Evolutionary conservation across 2,888 invertebrate genomes (phyloP).

Genomic region (Campoletis raptor): DNA sequence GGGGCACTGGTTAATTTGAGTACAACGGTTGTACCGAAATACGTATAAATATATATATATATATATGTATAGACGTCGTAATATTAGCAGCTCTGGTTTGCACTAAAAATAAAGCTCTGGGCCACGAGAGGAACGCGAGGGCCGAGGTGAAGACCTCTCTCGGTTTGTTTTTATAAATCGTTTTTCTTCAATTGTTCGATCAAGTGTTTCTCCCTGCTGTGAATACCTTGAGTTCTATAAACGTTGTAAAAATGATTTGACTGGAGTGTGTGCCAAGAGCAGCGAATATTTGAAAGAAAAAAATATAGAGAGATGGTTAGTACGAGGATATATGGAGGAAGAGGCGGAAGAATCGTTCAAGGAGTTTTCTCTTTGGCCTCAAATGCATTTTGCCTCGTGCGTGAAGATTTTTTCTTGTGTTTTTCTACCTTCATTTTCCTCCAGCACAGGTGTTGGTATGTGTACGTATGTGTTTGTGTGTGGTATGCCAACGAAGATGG

Average conservation of each 20-base stretch:
- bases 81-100: slow-evolving; percentile 33
- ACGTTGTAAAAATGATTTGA: background rate
- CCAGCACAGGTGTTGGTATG: background rate
- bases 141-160: slow-evolving; percentile 35
- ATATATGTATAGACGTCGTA: slow-evolving; percentile 20
- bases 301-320: background rate
- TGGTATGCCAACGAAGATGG: slow-evolving; percentile 68
- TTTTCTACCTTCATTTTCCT: slow-evolving; percentile 25
- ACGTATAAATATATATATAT: background rate
- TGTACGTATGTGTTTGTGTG: slow-evolving; percentile 22
- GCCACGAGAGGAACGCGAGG: slow-evolving; percentile 42
- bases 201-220: slow-evolving; percentile 11
- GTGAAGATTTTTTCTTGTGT: slow-evolving; percentile 19
- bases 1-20: background rate
- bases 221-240: slow-evolving; percentile 9
- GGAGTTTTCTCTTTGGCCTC: slow-evolving; percentile 30
- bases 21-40: background rate
- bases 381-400: slow-evolving; percentile 48
- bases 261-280: background rate
- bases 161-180: background rate
- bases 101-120: slow-evolving; percentile 50
- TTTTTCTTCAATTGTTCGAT: slow-evolving; percentile 19
- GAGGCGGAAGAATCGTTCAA: slow-evolving; percentile 53
- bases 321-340: slow-evolving; percentile 44
- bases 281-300: background rate